Conservation (phyloP, 35 echinoderm and acorn worm genomes). For the Acanthaster planci region DNA sequence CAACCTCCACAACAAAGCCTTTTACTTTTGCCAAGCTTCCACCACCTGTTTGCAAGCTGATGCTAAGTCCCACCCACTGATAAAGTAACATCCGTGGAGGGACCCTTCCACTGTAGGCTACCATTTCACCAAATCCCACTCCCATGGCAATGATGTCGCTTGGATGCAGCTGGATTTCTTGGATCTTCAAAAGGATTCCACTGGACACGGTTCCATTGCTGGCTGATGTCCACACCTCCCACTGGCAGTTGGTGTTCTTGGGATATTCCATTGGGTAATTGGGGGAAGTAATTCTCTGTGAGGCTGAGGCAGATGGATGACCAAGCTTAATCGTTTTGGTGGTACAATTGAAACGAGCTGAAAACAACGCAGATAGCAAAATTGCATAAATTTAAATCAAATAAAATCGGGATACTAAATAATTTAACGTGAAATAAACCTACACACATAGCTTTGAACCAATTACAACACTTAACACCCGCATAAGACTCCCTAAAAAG, state of each 20-base stretch:
- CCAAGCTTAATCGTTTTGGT: background rate
- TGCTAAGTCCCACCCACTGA: background rate
- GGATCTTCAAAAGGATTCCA: background rate
- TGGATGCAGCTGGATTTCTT: constrained; percentile 6
- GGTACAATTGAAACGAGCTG: background rate
- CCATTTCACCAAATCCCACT: background rate
- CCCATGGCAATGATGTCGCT: background rate
- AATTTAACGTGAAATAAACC: no score
- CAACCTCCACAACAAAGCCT: background rate
- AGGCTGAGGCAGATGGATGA: background rate
- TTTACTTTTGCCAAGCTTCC: background rate
- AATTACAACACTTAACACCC: no score
- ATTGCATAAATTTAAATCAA: no score
- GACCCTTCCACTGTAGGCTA: background rate
- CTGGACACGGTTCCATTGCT: background rate
- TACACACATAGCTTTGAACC: no score
- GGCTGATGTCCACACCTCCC: background rate
- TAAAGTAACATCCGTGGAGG: background rate
- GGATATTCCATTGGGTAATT: constrained; percentile 20
- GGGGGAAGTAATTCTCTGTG: constrained; percentile 10
- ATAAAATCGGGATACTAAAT: no score
- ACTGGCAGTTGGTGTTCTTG: background rate
- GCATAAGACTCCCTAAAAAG: no score
- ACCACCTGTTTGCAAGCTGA: background rate
- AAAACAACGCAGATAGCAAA: background rate